Evolutionary conservation across 2,888 invertebrate genomes (phyloP).

Genomic region (Conops quadrifasciatus): DNA sequence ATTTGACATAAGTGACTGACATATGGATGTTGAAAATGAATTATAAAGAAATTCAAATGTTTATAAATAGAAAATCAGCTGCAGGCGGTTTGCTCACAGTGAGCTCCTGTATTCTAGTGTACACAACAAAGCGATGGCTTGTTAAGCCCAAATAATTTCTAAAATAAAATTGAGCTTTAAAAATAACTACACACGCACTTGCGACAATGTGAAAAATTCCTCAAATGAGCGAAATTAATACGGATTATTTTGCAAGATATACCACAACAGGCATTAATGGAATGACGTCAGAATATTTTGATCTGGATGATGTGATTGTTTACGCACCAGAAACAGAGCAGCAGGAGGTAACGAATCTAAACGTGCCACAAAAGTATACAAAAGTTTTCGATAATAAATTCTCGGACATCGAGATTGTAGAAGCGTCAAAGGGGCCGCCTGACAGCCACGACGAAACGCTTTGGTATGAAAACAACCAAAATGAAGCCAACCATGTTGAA

Average conservation of each 20-base stretch:
- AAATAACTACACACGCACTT: too few relatives aligned
- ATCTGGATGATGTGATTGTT: conserved; percentile 11
- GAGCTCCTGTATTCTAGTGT: too few relatives aligned
- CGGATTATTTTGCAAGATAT: too few relatives aligned
- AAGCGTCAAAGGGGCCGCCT: not conserved
- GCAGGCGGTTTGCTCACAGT: too few relatives aligned
- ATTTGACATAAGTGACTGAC: too few relatives aligned
- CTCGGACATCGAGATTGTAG: not conserved
- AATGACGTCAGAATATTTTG: conserved; percentile 26
- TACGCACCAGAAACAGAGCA: conserved; percentile 7
- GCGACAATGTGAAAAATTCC: too few relatives aligned
- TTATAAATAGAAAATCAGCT: conserved; percentile 33
- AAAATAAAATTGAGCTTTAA: too few relatives aligned
- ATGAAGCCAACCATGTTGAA: not conserved
- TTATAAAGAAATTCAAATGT: conserved; percentile 4
- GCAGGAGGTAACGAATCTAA: not conserved
- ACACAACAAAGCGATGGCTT: too few relatives aligned
- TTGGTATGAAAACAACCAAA: not conserved
- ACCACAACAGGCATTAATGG: not conserved
- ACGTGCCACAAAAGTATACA: not conserved
- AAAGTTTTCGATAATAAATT: conserved; percentile 9
- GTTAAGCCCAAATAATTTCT: too few relatives aligned
- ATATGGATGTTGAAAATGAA: not conserved
- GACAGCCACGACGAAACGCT: not conserved
- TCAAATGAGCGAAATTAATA: too few relatives aligned